These are phyloP conservation scores for Brachionus rubens DNA, from an alignment of 1,140 invertebrate genomes.

Conservation along the genomic window DNA sequence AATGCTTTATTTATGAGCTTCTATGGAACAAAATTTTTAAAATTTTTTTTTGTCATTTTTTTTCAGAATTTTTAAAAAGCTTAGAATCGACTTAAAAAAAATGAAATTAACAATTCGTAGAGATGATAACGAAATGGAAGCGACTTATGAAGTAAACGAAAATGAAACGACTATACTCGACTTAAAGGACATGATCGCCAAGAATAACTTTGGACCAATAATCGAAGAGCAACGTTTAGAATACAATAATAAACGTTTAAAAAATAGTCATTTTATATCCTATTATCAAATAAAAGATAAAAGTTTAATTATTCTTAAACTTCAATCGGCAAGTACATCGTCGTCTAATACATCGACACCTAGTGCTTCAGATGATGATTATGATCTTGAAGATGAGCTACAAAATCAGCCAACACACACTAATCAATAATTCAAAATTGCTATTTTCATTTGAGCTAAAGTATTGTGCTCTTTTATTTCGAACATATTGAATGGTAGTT, in stretches of 20 bases:
- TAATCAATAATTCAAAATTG: too few species aligned
- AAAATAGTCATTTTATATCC: slow-evolving; percentile 33
- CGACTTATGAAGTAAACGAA: slow-evolving; percentile 22
- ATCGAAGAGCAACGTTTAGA: slow-evolving; percentile 34
- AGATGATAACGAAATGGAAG: slow-evolving; percentile 40
- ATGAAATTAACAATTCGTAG: slow-evolving; percentile 28
- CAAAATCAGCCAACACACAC: too few species aligned
- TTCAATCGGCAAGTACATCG: slow-evolving; percentile 34
- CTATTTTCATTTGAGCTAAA: background rate
- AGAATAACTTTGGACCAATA: slow-evolving; percentile 25
- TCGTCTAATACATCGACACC: slow-evolving; percentile 16
- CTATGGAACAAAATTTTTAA: too few species aligned
- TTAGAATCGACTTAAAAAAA: background rate
- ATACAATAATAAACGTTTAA: slow-evolving; percentile 28
- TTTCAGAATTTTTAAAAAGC: background rate
- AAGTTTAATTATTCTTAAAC: slow-evolving; percentile 21
- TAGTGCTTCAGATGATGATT: slow-evolving; percentile 23
- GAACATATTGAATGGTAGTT: too few species aligned
- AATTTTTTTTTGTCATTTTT: background rate
- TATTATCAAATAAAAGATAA: slow-evolving; percentile 38
- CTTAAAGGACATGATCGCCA: slow-evolving; percentile 14
- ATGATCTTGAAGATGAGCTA: background rate
- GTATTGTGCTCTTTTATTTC: too few species aligned
- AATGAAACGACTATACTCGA: background rate
- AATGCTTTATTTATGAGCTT: too few species aligned